A percentile compares a stretch with the other conserved stretches of the same genome.
Evolutionary conservation across 92 coral and sea anemone genomes (phyloP).

Genomic region (Nematostella vectensis): DNA sequence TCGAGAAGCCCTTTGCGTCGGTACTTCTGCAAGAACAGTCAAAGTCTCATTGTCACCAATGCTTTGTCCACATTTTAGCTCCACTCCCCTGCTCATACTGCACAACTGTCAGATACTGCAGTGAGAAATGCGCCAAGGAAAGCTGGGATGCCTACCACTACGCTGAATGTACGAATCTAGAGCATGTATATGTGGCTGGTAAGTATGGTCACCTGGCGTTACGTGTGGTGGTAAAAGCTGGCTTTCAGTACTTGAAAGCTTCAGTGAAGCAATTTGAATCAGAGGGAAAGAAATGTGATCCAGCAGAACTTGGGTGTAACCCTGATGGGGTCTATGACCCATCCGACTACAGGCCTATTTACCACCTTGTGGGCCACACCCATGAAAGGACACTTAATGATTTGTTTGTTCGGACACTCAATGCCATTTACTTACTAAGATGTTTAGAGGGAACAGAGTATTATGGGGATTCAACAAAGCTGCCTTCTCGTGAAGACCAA

Average conservation of each 20-base stretch:
- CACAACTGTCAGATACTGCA: slow-evolving; percentile 70
- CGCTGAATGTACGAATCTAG: slow-evolving; percentile 64
- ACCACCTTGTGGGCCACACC: slow-evolving; percentile 79
- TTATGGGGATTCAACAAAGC: slow-evolving; percentile 14
- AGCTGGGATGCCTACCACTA: slow-evolving; percentile 78
- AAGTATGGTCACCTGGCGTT: slow-evolving; percentile 82
- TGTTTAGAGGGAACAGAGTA: slow-evolving; percentile 55
- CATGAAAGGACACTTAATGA: slow-evolving; percentile 61
- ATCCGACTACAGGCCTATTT: slow-evolving; percentile 63
- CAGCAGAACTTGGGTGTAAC: slow-evolving; percentile 26
- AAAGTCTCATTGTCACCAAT: slow-evolving; percentile 78
- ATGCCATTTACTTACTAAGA: slow-evolving; percentile 62
- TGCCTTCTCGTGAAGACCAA: slow-evolving; percentile 19
- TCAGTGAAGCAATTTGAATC: slow-evolving; percentile 14
- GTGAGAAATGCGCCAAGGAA: slow-evolving; percentile 47
- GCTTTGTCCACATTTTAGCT: slow-evolving; percentile 40
- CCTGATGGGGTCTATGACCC: slow-evolving; percentile 49
- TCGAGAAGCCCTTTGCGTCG: slow-evolving; percentile 92
- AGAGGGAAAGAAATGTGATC: slow-evolving; percentile 2
- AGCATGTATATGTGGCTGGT: slow-evolving; percentile 64
- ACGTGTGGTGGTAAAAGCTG: slow-evolving; percentile 71
- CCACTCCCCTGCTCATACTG: slow-evolving; percentile 80
- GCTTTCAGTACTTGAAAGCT: slow-evolving; percentile 37
- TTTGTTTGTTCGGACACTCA: slow-evolving; percentile 78
- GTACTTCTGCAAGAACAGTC: slow-evolving; percentile 64